phyloP scores from a whole-genome alignment of 2,888 invertebrate species.

The Prosopocoilus inquinatus region DNA sequence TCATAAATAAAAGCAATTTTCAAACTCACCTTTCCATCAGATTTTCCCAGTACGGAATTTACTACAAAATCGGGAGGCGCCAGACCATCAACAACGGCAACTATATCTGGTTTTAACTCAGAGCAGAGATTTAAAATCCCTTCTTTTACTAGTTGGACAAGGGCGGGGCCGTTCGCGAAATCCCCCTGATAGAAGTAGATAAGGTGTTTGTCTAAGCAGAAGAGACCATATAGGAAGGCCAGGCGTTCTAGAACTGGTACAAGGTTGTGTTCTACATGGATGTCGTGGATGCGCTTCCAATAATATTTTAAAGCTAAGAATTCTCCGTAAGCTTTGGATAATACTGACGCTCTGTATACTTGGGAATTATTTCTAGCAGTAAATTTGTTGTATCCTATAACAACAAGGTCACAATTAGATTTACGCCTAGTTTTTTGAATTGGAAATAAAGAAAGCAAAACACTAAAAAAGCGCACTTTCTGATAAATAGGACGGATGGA shows the following conservation, averaged over 20 bases:
- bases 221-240: slow-evolving; percentile 58
- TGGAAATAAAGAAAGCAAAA: neutral
- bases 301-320: slow-evolving; percentile 59
- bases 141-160: slow-evolving; percentile 63
- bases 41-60: slow-evolving; percentile 80
- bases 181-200: slow-evolving; percentile 61
- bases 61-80: slow-evolving; percentile 88
- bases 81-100: slow-evolving; percentile 78
- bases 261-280: slow-evolving; percentile 43
- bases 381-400: slow-evolving; percentile 62
- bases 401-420: neutral
- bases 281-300: slow-evolving; percentile 49
- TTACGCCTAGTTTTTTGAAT: neutral
- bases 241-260: slow-evolving; percentile 53
- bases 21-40: slow-evolving; percentile 77
- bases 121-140: slow-evolving; percentile 68
- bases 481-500: neutral
- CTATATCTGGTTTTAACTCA: slow-evolving; percentile 70
- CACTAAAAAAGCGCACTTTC: neutral
- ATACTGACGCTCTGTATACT: slow-evolving; percentile 72
- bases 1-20: slow-evolving; percentile 5
- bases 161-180: slow-evolving; percentile 39
- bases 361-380: slow-evolving; percentile 78
- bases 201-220: slow-evolving; percentile 60
- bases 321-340: slow-evolving; percentile 78